These are phyloP conservation scores for Drosophila anomelani DNA, from an alignment of 2,888 invertebrate species.

Conservation along the genomic window DNA sequence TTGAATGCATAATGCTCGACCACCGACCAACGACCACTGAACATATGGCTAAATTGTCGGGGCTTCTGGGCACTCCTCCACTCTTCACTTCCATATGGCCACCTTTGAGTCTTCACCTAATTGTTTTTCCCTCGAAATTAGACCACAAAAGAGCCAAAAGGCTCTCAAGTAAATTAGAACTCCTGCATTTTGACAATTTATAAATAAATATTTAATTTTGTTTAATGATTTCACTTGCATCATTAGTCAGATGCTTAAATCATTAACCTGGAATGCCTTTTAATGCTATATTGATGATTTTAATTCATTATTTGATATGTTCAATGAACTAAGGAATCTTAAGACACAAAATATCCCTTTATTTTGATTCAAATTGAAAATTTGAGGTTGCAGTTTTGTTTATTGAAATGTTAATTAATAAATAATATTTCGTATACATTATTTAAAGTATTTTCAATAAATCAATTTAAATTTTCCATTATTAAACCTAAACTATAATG, in stretches of 20 bases:
- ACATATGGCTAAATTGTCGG: slow-evolving; percentile 20
- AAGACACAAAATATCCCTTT: not conserved
- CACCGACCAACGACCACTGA: not conserved
- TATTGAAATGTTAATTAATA: not conserved
- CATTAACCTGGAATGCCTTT: not conserved
- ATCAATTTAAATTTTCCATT: not conserved
- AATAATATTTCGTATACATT: too few relatives aligned
- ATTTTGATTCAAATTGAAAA: not conserved
- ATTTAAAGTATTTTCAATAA: too few relatives aligned
- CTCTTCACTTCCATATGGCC: slow-evolving; percentile 1
- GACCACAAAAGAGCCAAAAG: not conserved
- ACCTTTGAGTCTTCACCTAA: not conserved
- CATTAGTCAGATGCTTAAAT: not conserved
- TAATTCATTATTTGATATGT: not conserved
- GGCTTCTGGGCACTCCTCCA: slow-evolving; percentile 8
- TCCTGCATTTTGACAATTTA: slow-evolving; percentile 3
- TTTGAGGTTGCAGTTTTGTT: not conserved
- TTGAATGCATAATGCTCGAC: slow-evolving; percentile 30
- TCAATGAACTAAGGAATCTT: not conserved
- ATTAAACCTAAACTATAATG: not conserved
- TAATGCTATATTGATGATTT: not conserved
- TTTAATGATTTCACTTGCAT: not conserved
- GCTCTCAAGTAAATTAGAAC: not conserved
- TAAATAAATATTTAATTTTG: slow-evolving; percentile 3
- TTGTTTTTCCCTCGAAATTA: slow-evolving; percentile 2